Base-by-base conservation (phyloP, 1,140 invertebrate species). In the Agrilus planipennis region DNA sequence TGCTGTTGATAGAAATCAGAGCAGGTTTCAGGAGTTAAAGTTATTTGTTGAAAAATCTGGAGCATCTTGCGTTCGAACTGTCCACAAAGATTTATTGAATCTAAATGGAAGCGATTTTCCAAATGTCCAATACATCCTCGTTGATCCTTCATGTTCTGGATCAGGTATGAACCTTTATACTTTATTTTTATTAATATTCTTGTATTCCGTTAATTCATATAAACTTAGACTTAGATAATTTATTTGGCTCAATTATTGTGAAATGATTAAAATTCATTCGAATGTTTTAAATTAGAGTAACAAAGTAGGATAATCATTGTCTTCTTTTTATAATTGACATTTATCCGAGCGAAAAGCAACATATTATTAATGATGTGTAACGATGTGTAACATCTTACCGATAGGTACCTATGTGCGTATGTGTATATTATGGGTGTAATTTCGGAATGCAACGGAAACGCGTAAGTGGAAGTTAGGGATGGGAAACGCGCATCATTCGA, bases 141-240 rank as follows among this genome's bases (percentile, higher is more conserved):
- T 98, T 1, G 94, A 99, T 71, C 92, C 93, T 3, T 89, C 88
- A 42, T 99, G 93, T 65, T 89, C 89, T 43, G 92, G 92, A 25
- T 89, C 88, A 64, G 94, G 94, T 78, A 72, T 6, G 17, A 60
- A 49, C 60, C 29, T 14, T 35, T 38, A 35, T 15, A 18, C 30
- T 4, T 2, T 34, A 34, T 21, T 2, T 29, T 32, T 28, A 19
- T 29, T 11, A n/a, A 11, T 27, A 25, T n/a, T n/a, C n/a, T n/a
- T n/a, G n/a, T n/a, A n/a, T n/a, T n/a, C n/a, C n/a, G n/a, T n/a
- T 28, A 9, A 39, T n/a, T 30, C 32, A 31, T 4, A 18, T 15
- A 6, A 35, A 21, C 19, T 34, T 35, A 9, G 17, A 22, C n/a
- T 25, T 7, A 28, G 7, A 39, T 5, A 12, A 14, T 30, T 31